Evolutionary conservation across 2,888 invertebrate genomes (phyloP).

Genomic region (Papilio elwesi): DNA sequence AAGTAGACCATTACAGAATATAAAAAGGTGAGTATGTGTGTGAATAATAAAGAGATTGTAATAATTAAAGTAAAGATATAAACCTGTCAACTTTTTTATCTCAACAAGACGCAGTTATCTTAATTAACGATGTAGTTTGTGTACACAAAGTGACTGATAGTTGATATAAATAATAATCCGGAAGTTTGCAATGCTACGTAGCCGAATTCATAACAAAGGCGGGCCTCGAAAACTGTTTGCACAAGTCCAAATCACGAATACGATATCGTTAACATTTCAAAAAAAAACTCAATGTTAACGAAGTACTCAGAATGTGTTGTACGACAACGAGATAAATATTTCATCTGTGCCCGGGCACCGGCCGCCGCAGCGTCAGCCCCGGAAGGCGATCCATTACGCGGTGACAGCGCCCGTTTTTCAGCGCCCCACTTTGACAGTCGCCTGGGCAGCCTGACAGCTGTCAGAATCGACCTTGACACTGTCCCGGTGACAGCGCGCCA

Average conservation of each 20-base stretch:
- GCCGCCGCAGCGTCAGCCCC: slow-evolving; percentile 51
- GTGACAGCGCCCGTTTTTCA: slow-evolving; percentile 76
- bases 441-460: slow-evolving; percentile 60
- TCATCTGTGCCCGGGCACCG: slow-evolving; percentile 44
- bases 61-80: slow-evolving; percentile 16
- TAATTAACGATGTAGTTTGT: slow-evolving; percentile 19
- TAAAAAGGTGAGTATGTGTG: not conserved
- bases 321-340: slow-evolving; percentile 46
- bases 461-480: slow-evolving; percentile 73
- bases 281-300: slow-evolving; percentile 7
- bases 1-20: not conserved
- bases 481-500: slow-evolving; percentile 61
- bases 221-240: slow-evolving; percentile 2
- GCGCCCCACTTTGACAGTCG: slow-evolving; percentile 62
- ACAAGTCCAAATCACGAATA: slow-evolving; percentile 1
- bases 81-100: slow-evolving; percentile 22
- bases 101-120: slow-evolving; percentile 19
- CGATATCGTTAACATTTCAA: not conserved
- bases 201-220: not conserved
- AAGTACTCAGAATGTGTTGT: slow-evolving; percentile 42
- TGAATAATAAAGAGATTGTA: slow-evolving; percentile 1
- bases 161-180: slow-evolving; percentile 16
- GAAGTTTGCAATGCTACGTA: slow-evolving; percentile 6
- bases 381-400: slow-evolving; percentile 76
- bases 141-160: slow-evolving; percentile 22